Percentiles rank a stretch among this genome's conserved stretches.
These are phyloP conservation scores for Drosophila biarmipes DNA, from an alignment of 1,140 invertebrate genomes.

Conservation along the genomic window DNA sequence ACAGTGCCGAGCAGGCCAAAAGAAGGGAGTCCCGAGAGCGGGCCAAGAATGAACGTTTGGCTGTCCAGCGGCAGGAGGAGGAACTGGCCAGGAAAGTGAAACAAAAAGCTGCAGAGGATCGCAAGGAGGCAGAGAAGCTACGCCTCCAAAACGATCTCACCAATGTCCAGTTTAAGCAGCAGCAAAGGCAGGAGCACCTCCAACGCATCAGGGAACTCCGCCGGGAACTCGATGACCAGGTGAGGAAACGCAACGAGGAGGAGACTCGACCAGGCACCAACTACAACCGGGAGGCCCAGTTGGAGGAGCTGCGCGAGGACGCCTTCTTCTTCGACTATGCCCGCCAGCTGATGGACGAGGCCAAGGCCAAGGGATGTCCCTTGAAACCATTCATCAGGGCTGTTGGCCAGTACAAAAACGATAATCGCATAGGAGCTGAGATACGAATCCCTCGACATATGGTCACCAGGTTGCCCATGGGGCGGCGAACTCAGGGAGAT, in stretches of 20 bases:
- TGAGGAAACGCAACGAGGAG: slow-evolving; percentile 34
- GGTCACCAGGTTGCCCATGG: slow-evolving; percentile 59
- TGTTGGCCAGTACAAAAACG: slow-evolving; percentile 54
- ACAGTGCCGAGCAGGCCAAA: slow-evolving; percentile 66
- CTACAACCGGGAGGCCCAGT: slow-evolving; percentile 62
- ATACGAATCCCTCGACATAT: slow-evolving; percentile 52
- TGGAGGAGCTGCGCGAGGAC: slow-evolving; percentile 66
- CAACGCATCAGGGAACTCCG: slow-evolving; percentile 49
- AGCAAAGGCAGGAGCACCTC: slow-evolving; percentile 56
- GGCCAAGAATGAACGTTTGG: slow-evolving; percentile 46
- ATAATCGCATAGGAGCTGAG: slow-evolving; percentile 60
- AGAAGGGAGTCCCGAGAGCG: slow-evolving; percentile 31
- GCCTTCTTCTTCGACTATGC: slow-evolving; percentile 67
- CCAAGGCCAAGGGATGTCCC: slow-evolving; percentile 45
- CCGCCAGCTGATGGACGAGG: slow-evolving; percentile 57
- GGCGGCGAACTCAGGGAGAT: slow-evolving; percentile 58
- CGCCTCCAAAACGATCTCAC: slow-evolving; percentile 60
- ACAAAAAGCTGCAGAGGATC: slow-evolving; percentile 29
- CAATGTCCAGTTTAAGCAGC: slow-evolving; percentile 54
- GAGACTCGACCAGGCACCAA: slow-evolving; percentile 53
- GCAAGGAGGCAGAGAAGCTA: slow-evolving; percentile 21
- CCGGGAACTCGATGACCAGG: slow-evolving; percentile 53
- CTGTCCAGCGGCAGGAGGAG: slow-evolving; percentile 55
- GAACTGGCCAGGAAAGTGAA: slow-evolving; percentile 35
- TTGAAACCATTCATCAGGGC: slow-evolving; percentile 62